Conservation (phyloP, 1,140 invertebrate species). For the Pectinophora gossypiella region DNA sequence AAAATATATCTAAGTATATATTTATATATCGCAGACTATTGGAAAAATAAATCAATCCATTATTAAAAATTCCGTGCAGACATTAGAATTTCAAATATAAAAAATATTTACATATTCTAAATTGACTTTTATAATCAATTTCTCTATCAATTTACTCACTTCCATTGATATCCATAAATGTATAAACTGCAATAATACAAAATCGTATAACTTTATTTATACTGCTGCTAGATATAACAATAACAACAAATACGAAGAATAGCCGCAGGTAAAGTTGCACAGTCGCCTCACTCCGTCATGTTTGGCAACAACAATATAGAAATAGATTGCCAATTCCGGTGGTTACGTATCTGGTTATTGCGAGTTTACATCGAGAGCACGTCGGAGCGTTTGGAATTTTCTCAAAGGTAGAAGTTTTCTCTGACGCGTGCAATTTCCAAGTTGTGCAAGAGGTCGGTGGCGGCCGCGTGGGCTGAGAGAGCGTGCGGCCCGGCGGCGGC, state of each 20-base stretch:
- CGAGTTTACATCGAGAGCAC: slow-evolving; percentile 45
- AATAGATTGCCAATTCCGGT: slow-evolving; percentile 37
- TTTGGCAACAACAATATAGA: slow-evolving; percentile 19
- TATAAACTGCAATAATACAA: too few species aligned
- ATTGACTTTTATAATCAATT: too few species aligned
- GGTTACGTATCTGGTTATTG: slow-evolving; percentile 44
- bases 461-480: not conserved
- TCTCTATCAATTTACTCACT: too few species aligned
- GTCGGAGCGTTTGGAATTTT: slow-evolving; percentile 51
- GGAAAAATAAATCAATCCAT: too few species aligned
- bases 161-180: too few species aligned
- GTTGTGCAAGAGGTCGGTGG: slow-evolving; percentile 38
- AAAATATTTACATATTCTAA: too few species aligned
- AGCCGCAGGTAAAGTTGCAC: not conserved
- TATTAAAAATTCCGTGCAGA: too few species aligned
- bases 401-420: slow-evolving; percentile 63
- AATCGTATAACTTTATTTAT: too few species aligned
- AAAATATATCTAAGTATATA: too few species aligned
- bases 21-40: too few species aligned
- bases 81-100: too few species aligned
- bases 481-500: slow-evolving; percentile 11
- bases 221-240: too few species aligned
- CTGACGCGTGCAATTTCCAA: slow-evolving; percentile 55
- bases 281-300: not conserved
- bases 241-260: not conserved